Conservation (phyloP, 1,140 invertebrate genomes). For the Trichonephila clavata region DNA sequence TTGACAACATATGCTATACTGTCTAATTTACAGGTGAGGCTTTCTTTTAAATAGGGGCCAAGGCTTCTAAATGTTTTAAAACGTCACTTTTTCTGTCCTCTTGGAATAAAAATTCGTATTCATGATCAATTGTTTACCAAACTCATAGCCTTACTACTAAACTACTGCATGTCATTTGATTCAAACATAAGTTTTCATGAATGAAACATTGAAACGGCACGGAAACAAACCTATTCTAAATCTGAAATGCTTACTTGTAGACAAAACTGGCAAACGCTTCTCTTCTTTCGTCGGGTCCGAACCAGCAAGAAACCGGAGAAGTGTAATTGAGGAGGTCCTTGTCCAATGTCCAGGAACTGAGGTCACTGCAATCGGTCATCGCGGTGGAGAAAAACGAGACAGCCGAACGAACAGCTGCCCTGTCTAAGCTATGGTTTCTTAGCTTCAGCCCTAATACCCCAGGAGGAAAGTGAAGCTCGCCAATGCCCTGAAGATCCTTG, state of each 20-base stretch:
- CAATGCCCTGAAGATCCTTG: not conserved
- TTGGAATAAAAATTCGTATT: too few relatives aligned
- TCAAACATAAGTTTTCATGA: too few relatives aligned
- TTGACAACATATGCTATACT: too few relatives aligned
- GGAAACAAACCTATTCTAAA: too few relatives aligned
- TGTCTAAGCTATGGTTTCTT: slow-evolving; percentile 16
- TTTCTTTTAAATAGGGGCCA: too few relatives aligned
- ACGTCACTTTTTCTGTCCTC: too few relatives aligned
- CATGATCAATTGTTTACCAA: too few relatives aligned
- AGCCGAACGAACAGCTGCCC: slow-evolving; percentile 27
- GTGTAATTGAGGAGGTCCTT: slow-evolving; percentile 50
- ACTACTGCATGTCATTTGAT: too few relatives aligned
- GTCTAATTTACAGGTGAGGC: too few relatives aligned
- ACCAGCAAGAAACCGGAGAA: slow-evolving; percentile 57
- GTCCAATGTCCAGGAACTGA: slow-evolving; percentile 46
- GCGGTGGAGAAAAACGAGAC: slow-evolving; percentile 40
- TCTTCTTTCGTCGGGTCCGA: slow-evolving; percentile 56
- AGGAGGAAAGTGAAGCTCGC: slow-evolving; percentile 33
- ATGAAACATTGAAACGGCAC: not conserved
- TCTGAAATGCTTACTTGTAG: not conserved
- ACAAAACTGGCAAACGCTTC: slow-evolving; percentile 61
- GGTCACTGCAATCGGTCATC: not conserved
- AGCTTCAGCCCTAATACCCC: slow-evolving; percentile 55
- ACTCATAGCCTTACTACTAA: too few relatives aligned
- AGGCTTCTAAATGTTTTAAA: too few relatives aligned